Percentiles rank a stretch among this genome's conserved stretches.
These are phyloP conservation scores for Sesia bembeciformis DNA, from an alignment of 2,888 invertebrate genomes.

Conservation along the genomic window DNA sequence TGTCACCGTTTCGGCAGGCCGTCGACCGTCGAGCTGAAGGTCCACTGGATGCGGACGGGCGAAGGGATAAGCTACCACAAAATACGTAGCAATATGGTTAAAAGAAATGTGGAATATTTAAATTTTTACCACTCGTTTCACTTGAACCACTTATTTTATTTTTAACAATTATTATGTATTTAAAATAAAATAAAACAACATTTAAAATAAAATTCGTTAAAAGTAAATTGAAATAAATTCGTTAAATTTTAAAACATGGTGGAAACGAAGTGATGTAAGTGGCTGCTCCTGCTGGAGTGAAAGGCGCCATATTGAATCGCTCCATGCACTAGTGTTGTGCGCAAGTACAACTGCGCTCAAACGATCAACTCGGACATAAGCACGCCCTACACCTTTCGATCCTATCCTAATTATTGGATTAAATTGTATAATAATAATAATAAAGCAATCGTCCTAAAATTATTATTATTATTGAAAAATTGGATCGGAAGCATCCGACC, in stretches of 20 bases:
- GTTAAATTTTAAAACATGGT: conserved; percentile 29
- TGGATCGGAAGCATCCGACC: too few species aligned
- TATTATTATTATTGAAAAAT: too few species aligned
- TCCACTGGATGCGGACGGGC: too few species aligned
- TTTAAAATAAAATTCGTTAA: conserved; percentile 35
- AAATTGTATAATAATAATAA: too few species aligned
- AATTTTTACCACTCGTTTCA: conserved; percentile 47
- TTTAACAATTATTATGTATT: conserved; percentile 47
- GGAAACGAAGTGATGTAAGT: conserved; percentile 35
- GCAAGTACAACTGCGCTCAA: conserved; percentile 42
- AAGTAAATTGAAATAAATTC: too few species aligned
- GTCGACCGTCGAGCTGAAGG: too few species aligned
- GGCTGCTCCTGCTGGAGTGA: conserved; percentile 54
- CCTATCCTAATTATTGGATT: too few species aligned
- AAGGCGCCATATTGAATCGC: conserved; percentile 66
- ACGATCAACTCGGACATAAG: conserved; percentile 21
- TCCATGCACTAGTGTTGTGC: conserved; percentile 64
- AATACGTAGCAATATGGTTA: conserved; percentile 61
- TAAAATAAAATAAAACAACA: too few species aligned
- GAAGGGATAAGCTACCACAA: conserved; percentile 22
- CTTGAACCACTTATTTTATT: conserved; percentile 50
- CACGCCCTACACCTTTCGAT: too few species aligned
- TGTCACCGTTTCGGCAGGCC: too few species aligned
- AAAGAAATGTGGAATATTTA: conserved; percentile 63
- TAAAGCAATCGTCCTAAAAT: too few species aligned